Percentiles rank a stretch among this genome's conserved stretches.
phyloP scores from a whole-genome alignment of 2,888 invertebrate species.

The Gandaritis pyraliata region DNA sequence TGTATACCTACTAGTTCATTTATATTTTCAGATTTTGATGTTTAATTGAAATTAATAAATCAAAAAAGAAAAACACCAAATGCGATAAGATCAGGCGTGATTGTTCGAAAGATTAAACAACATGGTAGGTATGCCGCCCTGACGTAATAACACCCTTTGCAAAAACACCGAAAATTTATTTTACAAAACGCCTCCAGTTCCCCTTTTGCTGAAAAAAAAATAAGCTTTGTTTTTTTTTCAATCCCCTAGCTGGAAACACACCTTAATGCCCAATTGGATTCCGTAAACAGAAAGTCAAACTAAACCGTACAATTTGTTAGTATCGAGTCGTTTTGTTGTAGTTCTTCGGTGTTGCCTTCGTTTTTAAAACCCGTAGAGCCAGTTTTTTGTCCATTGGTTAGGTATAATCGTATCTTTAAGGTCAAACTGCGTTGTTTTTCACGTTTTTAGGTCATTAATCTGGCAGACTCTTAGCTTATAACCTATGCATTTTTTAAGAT shows the following conservation, averaged over 20 bases:
- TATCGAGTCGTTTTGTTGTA: constrained; percentile 24
- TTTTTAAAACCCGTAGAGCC: constrained; percentile 22
- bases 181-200: constrained; percentile 58
- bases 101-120: constrained; percentile 62
- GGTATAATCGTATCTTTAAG: constrained; percentile 2
- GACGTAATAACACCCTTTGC: constrained; percentile 51
- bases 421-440: not conserved
- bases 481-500: too few relatives aligned
- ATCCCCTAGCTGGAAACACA: constrained; percentile 48
- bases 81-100: constrained; percentile 56
- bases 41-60: constrained; percentile 2
- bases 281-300: constrained; percentile 46
- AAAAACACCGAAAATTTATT: constrained; percentile 67
- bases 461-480: too few relatives aligned
- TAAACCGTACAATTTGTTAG: constrained; percentile 36
- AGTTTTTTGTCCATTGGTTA: constrained; percentile 1
- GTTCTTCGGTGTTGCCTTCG: constrained; percentile 22
- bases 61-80: constrained; percentile 52
- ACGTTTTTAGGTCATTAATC: not conserved
- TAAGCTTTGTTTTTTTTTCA: constrained; percentile 61
- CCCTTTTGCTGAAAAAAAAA: constrained; percentile 65
- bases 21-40: too few relatives aligned
- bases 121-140: constrained; percentile 51
- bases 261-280: constrained; percentile 53
- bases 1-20: too few relatives aligned